Base-by-base conservation (phyloP, 2,888 invertebrate species). In the Phania funesta region DNA sequence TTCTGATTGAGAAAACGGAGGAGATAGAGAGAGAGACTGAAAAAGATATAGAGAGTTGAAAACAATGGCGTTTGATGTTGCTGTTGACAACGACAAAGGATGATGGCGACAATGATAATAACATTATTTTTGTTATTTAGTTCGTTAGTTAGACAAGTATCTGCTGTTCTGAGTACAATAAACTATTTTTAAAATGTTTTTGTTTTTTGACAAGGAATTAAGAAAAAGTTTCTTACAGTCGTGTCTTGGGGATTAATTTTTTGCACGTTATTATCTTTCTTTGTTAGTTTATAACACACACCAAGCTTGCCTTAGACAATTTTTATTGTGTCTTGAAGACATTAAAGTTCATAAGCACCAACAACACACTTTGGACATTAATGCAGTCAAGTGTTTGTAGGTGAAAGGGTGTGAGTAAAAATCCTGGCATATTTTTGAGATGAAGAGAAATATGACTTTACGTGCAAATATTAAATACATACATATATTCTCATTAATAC, bases 141-240 rank as follows among this genome's bases (percentile, higher is more conserved):
- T 46, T 54, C 32, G 44, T 46, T 64, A 6, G 64, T 24, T 64
- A n/a, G 32, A 70, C 22, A 70, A 58, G 13, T 58, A 29, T 58
- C 6, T 56, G 46, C 8, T 48, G 7, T 35, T 38, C 3, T n/a
- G 4, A 35, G 35, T 16, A 38, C 29, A 26, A 16, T 18, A 6
- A 26, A n/a, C 50, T 26, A n/a, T 26, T 52, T 52, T 16, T 29
- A 2, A 16, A 26, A 29, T 52, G 0, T 24, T 24, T 38, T 44
- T 52, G 0, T 24, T 24, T 38, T 44, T 22, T 6, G 24, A 24
- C 13, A 58, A 29, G 11, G 44, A 44, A 18, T 60, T 18, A 13
- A 46, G 11, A 22, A 44, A 46, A 62, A 13, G 4, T 29, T n/a
- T n/a, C n/a, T n/a, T 44, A 46, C 3, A 22, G n/a, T 20, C 32